A percentile compares a stretch with the other conserved stretches of the same genome.
These are phyloP conservation scores for Noctilio leporinus DNA, from an alignment of 2,113 vertebrate genomes.

Conservation along the genomic window DNA sequence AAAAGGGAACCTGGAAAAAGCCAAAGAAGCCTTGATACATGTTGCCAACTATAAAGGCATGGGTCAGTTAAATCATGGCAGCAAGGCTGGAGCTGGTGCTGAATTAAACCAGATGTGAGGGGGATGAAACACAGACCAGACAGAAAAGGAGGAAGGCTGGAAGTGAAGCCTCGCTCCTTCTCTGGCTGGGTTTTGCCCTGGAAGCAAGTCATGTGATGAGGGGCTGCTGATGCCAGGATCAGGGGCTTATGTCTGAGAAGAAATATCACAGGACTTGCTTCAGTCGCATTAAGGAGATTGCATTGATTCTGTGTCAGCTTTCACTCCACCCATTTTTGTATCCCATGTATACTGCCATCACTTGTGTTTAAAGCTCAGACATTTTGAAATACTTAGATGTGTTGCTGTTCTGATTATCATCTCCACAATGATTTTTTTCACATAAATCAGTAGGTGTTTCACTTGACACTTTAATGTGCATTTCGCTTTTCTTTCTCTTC, in stretches of 20 bases:
- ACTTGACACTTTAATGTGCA: not conserved
- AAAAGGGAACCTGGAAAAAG: not conserved
- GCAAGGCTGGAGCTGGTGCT: not conserved
- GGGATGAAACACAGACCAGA: not conserved
- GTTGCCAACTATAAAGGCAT: not conserved
- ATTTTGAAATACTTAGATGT: not conserved
- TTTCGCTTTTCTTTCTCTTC: not conserved
- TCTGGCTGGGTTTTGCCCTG: not conserved
- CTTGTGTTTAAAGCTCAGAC: not conserved
- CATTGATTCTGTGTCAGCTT: not conserved
- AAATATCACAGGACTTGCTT: not conserved
- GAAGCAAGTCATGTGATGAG: not conserved
- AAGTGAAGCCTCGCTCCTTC: too few relatives aligned
- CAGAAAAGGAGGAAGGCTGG: not conserved
- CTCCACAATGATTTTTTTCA: not conserved
- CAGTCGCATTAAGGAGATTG: not conserved
- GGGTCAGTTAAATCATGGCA: not conserved
- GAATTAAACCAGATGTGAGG: not conserved
- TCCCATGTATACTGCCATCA: rapidly evolving
- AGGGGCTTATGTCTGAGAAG: not conserved
- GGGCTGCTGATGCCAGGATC: not conserved
- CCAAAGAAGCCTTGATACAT: not conserved
- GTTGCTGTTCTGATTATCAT: not conserved
- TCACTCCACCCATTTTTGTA: not conserved
- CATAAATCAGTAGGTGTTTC: not conserved